phyloP scores from a whole-genome alignment of 2,797 vertebrate species.

The Podargus strigoides region DNA sequence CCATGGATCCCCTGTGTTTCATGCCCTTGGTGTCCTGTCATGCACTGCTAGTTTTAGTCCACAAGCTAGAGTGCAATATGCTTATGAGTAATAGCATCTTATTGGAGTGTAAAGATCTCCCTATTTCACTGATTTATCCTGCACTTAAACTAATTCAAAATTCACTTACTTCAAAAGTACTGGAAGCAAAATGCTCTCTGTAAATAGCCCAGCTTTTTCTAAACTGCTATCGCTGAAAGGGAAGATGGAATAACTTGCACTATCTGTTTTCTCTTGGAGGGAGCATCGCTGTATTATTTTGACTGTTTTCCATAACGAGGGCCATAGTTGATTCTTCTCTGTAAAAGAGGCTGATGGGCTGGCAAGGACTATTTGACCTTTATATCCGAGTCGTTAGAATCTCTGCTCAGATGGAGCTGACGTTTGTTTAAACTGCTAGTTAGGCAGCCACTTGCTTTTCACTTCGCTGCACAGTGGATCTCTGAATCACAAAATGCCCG shows the following conservation, averaged over 20 bases:
- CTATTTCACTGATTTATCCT: conserved; percentile 71
- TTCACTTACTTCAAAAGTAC: conserved; percentile 65
- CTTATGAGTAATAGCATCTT: conserved; percentile 71
- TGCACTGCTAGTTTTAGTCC: conserved; percentile 52
- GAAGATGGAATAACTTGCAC: conserved; percentile 31
- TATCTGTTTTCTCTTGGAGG: conserved; percentile 13
- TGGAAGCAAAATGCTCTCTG: conserved; percentile 34
- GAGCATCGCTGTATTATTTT: neutral
- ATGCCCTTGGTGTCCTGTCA: conserved; percentile 66
- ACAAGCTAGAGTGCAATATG: conserved; percentile 61
- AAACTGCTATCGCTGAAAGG: conserved; percentile 24
- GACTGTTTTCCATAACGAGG: conserved; percentile 19
- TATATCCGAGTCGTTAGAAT: neutral
- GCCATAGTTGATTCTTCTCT: neutral
- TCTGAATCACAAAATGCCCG: neutral
- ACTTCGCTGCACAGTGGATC: neutral
- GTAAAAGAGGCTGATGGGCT: neutral
- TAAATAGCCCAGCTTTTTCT: conserved; percentile 60
- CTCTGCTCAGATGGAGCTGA: neutral
- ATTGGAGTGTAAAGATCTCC: conserved; percentile 76
- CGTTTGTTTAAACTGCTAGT: neutral
- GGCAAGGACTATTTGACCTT: conserved; percentile 25
- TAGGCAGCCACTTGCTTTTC: neutral
- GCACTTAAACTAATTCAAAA: conserved; percentile 74
- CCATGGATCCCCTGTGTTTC: conserved; percentile 30